A percentile compares a stretch with the other conserved stretches of the same genome.
Evolutionary conservation across 2,888 invertebrate genomes (phyloP).

Genomic region (Icerya purchasi): DNA sequence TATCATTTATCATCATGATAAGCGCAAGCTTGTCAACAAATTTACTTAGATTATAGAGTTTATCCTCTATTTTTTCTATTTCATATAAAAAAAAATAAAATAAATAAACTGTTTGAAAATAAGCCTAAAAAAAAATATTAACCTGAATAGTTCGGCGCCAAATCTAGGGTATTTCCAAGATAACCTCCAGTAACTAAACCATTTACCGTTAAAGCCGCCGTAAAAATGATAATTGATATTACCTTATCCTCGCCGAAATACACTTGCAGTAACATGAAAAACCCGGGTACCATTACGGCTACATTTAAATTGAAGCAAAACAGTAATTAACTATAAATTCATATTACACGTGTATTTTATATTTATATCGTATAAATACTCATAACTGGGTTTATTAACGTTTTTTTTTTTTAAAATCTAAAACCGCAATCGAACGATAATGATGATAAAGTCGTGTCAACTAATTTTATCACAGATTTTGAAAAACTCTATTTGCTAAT

Average conservation of each 20-base stretch:
- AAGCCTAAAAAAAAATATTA: constrained; percentile 12
- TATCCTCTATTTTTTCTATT: too few species aligned
- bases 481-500: too few species aligned
- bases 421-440: background rate
- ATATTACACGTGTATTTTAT: background rate
- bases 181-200: constrained; percentile 73
- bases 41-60: too few species aligned
- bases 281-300: constrained; percentile 41
- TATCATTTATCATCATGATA: too few species aligned
- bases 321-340: background rate
- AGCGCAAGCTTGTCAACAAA: too few species aligned
- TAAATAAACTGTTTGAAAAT: too few species aligned
- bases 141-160: constrained; percentile 63
- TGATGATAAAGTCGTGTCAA: background rate
- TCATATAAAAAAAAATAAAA: too few species aligned
- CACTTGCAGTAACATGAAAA: constrained; percentile 52
- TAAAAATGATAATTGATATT: constrained; percentile 58
- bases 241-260: constrained; percentile 43
- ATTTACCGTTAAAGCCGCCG: constrained; percentile 55
- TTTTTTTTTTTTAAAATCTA: too few species aligned
- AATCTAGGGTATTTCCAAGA: constrained; percentile 64
- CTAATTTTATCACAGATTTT: background rate
- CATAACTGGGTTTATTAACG: too few species aligned
- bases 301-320: constrained; percentile 11
- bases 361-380: background rate